A percentile compares a stretch with the other conserved stretches of the same genome.
These are phyloP conservation scores for Mesitornis unicolor DNA, from an alignment of 2,113 vertebrate species.

Conservation along the genomic window DNA sequence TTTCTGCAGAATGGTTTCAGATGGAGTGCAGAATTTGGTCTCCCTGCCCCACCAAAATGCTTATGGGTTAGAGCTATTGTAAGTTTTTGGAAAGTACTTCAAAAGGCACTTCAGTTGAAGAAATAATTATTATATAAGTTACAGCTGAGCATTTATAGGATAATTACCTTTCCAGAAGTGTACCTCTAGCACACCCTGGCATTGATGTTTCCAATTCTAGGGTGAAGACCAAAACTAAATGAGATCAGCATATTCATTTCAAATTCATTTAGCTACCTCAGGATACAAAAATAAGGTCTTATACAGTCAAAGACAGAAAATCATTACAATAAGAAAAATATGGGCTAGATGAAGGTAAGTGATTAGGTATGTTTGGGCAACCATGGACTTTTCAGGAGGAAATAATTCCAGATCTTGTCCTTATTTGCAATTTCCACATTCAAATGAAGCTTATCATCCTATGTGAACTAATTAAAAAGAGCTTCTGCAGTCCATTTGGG, in stretches of 20 bases:
- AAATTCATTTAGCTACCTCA: slow-evolving; percentile 43
- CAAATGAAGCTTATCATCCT: not conserved
- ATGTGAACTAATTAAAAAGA: not conserved
- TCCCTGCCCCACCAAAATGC: slow-evolving; percentile 3
- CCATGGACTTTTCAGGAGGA: not conserved
- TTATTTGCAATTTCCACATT: not conserved
- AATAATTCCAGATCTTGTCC: not conserved
- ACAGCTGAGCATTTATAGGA: slow-evolving; percentile 63
- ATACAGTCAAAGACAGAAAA: slow-evolving; percentile 9
- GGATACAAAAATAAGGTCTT: slow-evolving; percentile 46
- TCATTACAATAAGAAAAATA: slow-evolving; percentile 46
- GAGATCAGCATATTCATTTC: slow-evolving; percentile 59
- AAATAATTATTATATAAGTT: slow-evolving; percentile 67
- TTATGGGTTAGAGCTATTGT: slow-evolving; percentile 25
- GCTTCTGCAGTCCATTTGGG: not conserved
- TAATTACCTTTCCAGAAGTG: slow-evolving; percentile 67
- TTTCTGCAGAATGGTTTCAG: slow-evolving; percentile 14
- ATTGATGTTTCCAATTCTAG: slow-evolving; percentile 56
- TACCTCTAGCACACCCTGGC: slow-evolving; percentile 55
- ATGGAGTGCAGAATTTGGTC: slow-evolving; percentile 13
- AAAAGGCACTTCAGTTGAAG: slow-evolving; percentile 58
- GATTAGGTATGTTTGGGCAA: slow-evolving; percentile 8
- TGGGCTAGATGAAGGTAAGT: slow-evolving; percentile 4
- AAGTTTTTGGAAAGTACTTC: slow-evolving; percentile 58
- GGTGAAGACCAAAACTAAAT: slow-evolving; percentile 39